These are phyloP conservation scores for Circaetus gallicus DNA, from an alignment of 2,113 vertebrate species.

Conservation along the genomic window DNA sequence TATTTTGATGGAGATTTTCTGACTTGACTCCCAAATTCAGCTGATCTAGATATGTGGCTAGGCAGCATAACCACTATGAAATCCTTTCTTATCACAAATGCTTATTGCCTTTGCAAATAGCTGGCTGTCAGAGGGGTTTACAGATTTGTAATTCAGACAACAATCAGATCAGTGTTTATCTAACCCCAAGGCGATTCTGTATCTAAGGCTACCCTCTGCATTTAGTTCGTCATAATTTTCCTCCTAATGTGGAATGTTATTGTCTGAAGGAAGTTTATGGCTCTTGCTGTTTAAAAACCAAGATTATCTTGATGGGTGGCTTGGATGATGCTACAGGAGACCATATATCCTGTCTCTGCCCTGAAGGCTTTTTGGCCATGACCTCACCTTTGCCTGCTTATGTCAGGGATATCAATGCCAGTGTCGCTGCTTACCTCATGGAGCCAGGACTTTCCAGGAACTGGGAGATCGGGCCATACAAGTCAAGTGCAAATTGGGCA, in stretches of 20 bases:
- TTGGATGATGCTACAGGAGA: not conserved
- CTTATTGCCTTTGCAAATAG: constrained; percentile 32
- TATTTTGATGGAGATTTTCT: constrained; percentile 44
- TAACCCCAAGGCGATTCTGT: constrained; percentile 3
- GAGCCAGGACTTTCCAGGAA: not conserved
- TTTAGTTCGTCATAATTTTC: not conserved
- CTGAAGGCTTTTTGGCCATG: not conserved
- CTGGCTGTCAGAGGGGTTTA: constrained; percentile 23
- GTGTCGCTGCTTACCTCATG: rapidly evolving
- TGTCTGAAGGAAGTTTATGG: not conserved
- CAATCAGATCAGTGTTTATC: constrained; percentile 29
- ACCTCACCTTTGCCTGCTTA: not conserved
- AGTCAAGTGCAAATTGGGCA: not conserved
- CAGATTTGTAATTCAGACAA: constrained; percentile 40
- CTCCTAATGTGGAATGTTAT: not conserved
- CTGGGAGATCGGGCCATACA: not conserved
- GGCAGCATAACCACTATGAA: not conserved
- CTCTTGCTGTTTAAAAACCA: constrained; percentile 14
- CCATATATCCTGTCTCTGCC: not conserved
- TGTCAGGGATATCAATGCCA: not conserved
- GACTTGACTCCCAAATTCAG: constrained; percentile 36
- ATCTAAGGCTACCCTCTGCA: not conserved
- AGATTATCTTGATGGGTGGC: constrained; percentile 38
- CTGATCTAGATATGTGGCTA: not conserved
- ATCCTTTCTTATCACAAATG: not conserved